Evolutionary conservation across 2,888 invertebrate species (phyloP), one percentile per base, ranked within the genome.

Genomic region (Notodonta ziczac): DNA sequence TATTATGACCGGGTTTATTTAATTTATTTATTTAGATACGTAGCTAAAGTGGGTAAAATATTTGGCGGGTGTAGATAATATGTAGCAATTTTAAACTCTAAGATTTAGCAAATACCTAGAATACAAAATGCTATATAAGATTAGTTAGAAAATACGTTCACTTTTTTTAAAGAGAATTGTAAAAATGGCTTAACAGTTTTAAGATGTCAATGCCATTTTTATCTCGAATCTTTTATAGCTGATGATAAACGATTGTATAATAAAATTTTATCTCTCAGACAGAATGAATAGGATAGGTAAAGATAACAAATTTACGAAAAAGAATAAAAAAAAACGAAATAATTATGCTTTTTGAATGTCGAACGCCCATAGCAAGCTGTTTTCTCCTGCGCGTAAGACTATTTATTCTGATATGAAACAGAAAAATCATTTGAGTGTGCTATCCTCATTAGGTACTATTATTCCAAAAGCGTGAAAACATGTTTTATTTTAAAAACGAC

Each of bases 141-240:
- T 46, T 46, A 5, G 46, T 46, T 5, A 46, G 5, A 46, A 46
- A 46, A 46, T 5, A 6, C 10, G 12, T 42, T 42, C 42, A 10
- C 42, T 12, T 10, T 42, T n/a, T 42, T 42, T 42, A 10, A 42
- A 10, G 42, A 42, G 42, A 42, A 10, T 12, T 42, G 42, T 46
- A 6, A 46, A 46, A 46, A n/a, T 46, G 46, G 46, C 13, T 46
- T 7, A 46, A 13, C 14, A 35, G 35, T 35, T 53, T 35, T 53
- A 54, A 14, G 54, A 56, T 56, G 40, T 56, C 42, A 40, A 42
- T 24, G 39, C 56, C 14, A 40, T 56, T 8, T 56, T 57, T 16
- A 50, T 50, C 50, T 16, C 46, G 10, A 9, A 42, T 10, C 4
- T 42, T 42, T 46, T 10, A 6, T n/a, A 46, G n/a, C 10, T 9